Base-by-base conservation (phyloP, 1,140 invertebrate species). In the Triops cancriformis region DNA sequence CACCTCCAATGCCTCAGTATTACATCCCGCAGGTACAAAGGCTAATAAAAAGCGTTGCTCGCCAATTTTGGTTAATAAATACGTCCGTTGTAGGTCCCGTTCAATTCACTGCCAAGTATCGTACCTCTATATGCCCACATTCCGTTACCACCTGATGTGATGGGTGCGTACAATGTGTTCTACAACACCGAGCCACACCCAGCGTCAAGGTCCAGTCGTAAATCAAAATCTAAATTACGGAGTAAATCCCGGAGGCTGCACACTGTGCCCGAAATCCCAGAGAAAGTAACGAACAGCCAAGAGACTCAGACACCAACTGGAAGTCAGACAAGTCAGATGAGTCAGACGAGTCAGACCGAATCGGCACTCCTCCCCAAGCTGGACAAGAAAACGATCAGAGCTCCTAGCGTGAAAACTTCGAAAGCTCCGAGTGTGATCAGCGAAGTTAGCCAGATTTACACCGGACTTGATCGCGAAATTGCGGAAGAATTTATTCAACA, bases 401-500 rank as follows among this genome's bases (percentile, higher is more conserved):
- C 12, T 14, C n/a, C 26, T 42, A 75, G 42, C 23, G 43, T 28
- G n/a, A 43, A 75, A 79, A 76, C 26, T 28, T 73, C 72, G 73
- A 74, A n/a, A 43, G 43, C 77, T 28, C 75, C 75, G 1, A 43
- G 37, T 11, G 23, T 41, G 4, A 76, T 41, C 23, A 73, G 73
- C 41, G 43, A 27, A 37, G 7, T 43, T 14, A 76, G 78, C 26
- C 75, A 74, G 42, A 77, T 73, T 10, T 79, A 77, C 75, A 79
- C 78, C 12, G 78, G 78, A n/a, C 27, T 76, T 51, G 78, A 79
- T 43, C 74, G 78, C 12, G 78, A 79, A 31, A 76, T 79, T 72
- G 78, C 75, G 14, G 78, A 79, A 76, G 78, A 79, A 73, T 79
- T 79, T 42, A 79, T 79, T 72, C 78, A 78, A 10, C 78, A 79